Evolutionary conservation across 2,797 vertebrate genomes (phyloP).

Genomic region (Sylvia borin): DNA sequence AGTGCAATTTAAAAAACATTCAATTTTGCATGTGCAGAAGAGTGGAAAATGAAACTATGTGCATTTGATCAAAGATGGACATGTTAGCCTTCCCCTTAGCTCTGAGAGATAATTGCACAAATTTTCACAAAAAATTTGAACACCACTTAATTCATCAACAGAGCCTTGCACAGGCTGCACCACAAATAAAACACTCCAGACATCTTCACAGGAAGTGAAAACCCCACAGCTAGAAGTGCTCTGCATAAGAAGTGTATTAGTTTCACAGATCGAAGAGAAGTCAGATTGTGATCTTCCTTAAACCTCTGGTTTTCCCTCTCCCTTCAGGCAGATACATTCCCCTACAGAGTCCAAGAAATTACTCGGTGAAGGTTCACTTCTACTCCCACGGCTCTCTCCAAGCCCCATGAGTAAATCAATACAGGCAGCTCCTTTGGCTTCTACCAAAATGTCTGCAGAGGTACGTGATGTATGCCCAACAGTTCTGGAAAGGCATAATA

Average conservation of each 20-base stretch:
- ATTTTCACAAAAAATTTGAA: conserved; percentile 25
- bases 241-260: conserved; percentile 2
- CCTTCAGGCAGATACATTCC: conserved; percentile 37
- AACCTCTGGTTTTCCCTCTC: background rate
- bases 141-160: background rate
- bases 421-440: background rate
- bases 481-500: background rate
- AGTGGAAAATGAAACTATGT: conserved; percentile 20
- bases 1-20: background rate
- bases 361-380: background rate
- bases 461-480: rapidly evolving
- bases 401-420: background rate
- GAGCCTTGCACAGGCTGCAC: background rate
- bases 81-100: background rate
- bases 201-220: background rate
- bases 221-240: background rate
- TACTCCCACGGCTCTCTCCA: background rate
- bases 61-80: conserved; percentile 9
- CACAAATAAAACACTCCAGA: conserved; percentile 6
- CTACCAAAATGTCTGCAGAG: background rate
- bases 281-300: conserved; percentile 50
- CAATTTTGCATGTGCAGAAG: background rate
- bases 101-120: conserved; percentile 34
- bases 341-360: conserved; percentile 36
- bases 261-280: conserved; percentile 19